Percentiles rank a stretch among this genome's conserved stretches.
phyloP scores from a whole-genome alignment of 2,113 vertebrate genomes.

The Bolborhynchus lineola region DNA sequence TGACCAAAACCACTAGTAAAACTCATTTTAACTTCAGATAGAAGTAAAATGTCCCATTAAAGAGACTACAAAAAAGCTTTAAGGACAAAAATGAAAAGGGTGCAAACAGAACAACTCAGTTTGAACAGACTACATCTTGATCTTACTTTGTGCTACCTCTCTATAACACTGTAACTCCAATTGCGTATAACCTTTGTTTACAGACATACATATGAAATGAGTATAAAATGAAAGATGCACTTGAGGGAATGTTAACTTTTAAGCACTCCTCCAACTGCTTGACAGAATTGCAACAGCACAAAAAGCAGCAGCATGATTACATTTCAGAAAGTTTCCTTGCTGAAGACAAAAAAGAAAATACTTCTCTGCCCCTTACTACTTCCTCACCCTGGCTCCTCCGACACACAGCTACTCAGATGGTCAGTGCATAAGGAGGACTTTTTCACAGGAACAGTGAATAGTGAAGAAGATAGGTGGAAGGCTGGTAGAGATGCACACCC shows the following conservation, averaged over 20 bases:
- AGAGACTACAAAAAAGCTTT: neutral
- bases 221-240: neutral
- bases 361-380: neutral
- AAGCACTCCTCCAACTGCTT: neutral
- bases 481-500: neutral
- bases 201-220: neutral
- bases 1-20: neutral
- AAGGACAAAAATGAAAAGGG: neutral
- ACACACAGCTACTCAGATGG: neutral
- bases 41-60: neutral
- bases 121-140: neutral
- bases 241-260: neutral
- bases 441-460: neutral
- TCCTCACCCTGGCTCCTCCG: neutral
- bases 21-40: neutral
- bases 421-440: neutral
- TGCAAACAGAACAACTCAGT: neutral
- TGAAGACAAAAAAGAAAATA: neutral
- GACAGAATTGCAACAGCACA: neutral
- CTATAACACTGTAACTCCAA: neutral
- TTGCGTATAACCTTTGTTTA: neutral
- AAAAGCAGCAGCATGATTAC: neutral
- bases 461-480: neutral
- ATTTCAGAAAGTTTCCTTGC: neutral
- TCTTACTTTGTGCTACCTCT: neutral